Conservation (phyloP, 2,888 invertebrate genomes). For the Emmelina monodactyla region DNA sequence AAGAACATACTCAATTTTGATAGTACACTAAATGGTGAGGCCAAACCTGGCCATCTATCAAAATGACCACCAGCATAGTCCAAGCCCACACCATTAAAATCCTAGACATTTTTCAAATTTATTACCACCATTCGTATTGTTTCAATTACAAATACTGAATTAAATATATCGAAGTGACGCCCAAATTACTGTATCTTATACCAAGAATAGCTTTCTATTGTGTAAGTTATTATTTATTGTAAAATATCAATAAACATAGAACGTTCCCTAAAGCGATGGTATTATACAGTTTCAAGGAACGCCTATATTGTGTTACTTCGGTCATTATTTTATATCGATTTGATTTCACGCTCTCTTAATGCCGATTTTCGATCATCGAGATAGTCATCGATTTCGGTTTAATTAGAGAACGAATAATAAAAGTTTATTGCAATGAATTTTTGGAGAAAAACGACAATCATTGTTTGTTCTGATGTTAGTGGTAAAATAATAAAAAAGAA, state of each 20-base stretch:
- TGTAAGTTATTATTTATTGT: slow-evolving; percentile 40
- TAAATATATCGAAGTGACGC: slow-evolving; percentile 46
- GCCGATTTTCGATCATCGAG: slow-evolving; percentile 18
- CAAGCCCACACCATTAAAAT: slow-evolving; percentile 37
- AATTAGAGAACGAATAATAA: too few species aligned
- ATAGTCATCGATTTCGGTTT: too few species aligned
- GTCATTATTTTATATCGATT: slow-evolving; percentile 39
- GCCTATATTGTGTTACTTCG: slow-evolving; percentile 44
- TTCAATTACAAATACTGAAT: slow-evolving; percentile 58
- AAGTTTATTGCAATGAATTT: too few species aligned
- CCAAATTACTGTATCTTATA: slow-evolving; percentile 55
- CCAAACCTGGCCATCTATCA: slow-evolving; percentile 30
- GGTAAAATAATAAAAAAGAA: too few species aligned
- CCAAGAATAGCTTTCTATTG: slow-evolving; percentile 41
- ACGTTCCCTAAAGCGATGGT: slow-evolving; percentile 34
- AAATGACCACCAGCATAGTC: slow-evolving; percentile 43
- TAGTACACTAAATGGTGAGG: too few species aligned
- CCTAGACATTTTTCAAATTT: slow-evolving; percentile 39
- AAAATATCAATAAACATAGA: slow-evolving; percentile 43
- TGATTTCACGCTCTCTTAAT: slow-evolving; percentile 19
- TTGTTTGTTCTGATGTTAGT: too few species aligned
- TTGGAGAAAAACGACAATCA: too few species aligned
- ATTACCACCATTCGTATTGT: slow-evolving; percentile 46
- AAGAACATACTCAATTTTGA: slow-evolving; percentile 6
- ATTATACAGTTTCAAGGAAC: slow-evolving; percentile 27